Base-by-base conservation (phyloP, 2,797 vertebrate species). In the Gymnothorax javanicus region DNA sequence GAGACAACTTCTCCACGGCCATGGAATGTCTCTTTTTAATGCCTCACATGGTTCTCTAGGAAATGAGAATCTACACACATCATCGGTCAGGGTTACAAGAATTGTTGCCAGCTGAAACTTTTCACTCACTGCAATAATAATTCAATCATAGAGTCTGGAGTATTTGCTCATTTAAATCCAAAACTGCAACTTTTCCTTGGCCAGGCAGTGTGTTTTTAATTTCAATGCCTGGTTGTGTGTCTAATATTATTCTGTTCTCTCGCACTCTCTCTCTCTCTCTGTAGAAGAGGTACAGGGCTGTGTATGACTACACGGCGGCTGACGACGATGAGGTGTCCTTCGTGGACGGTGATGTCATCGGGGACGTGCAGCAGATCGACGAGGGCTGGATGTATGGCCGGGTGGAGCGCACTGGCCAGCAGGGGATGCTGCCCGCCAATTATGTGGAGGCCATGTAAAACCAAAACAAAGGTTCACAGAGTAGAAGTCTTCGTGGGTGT, bases 341-440 rank as follows among this genome's bases (percentile, higher is more conserved):
- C 90, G 96, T 96, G 89, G 98, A 99, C 0, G 98, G 98, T 0
- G 98, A 99, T 85, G 88, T 97, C 89, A 97, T 99, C 86, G 67
- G 95, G 87, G 98, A 99, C 0, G 97, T 98, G 91, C 98, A 99
- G 96, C 97, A 96, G 89, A 99, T 99, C 5, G 98, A 99, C 0
- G 98, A 98, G 0, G 98, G 98, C 0, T 99, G 98, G 98, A 96
- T 99, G 97, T 99, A 97, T 0, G 98, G 98, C 71, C 97, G 96
- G 8, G 98, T 99, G 94, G 97, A 98, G 94, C 97, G 98, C 93
- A 99, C 98, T 0, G 98, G 98, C 0, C 96, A 98, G 94, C 96
- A 96, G 0, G 98, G 98, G 0, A 97, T 99, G 97, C 96, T 99
- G 33, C 98, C 98, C 0, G 96, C 98, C 81, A 99, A 99, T 95